These are phyloP conservation scores for Nymphalis c-album DNA, from an alignment of 2,888 invertebrate species.

Conservation along the genomic window DNA sequence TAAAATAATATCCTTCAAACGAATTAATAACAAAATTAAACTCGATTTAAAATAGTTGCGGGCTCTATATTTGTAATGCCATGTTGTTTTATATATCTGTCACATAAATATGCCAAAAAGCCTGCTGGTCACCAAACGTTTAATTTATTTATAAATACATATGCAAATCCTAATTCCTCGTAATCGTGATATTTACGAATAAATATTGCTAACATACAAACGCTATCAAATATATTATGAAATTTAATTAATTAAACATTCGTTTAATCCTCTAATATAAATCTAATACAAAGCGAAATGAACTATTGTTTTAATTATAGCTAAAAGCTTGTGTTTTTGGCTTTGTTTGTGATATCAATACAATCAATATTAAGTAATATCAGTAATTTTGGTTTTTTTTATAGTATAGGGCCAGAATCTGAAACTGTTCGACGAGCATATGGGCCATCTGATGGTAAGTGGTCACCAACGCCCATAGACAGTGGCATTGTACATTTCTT, in stretches of 20 bases:
- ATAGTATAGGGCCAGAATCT: too few species aligned
- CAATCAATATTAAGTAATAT: too few species aligned
- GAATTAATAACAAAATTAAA: too few species aligned
- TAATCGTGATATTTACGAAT: slow-evolving; percentile 25
- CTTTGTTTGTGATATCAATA: too few species aligned
- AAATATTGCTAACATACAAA: not conserved
- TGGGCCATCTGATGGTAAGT: too few species aligned
- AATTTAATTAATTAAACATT: not conserved
- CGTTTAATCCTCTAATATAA: not conserved
- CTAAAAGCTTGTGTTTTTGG: too few species aligned
- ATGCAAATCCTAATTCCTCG: slow-evolving; percentile 32
- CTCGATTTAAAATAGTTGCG: not conserved
- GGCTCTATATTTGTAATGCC: not conserved
- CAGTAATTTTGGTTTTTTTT: too few species aligned
- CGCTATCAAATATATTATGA: not conserved
- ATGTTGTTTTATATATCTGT: not conserved
- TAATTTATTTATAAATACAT: slow-evolving; percentile 35
- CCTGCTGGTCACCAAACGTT: slow-evolving; percentile 27
- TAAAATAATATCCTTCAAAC: too few species aligned
- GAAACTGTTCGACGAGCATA: too few species aligned
- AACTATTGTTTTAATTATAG: not conserved
- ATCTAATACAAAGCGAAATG: not conserved
- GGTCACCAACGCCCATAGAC: too few species aligned
- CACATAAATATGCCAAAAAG: slow-evolving; percentile 20
- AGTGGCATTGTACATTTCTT: too few species aligned